A percentile compares a stretch with the other conserved stretches of the same genome.
These are phyloP conservation scores for Isoperla grammatica DNA, from an alignment of 2,888 invertebrate genomes.

Conservation along the genomic window DNA sequence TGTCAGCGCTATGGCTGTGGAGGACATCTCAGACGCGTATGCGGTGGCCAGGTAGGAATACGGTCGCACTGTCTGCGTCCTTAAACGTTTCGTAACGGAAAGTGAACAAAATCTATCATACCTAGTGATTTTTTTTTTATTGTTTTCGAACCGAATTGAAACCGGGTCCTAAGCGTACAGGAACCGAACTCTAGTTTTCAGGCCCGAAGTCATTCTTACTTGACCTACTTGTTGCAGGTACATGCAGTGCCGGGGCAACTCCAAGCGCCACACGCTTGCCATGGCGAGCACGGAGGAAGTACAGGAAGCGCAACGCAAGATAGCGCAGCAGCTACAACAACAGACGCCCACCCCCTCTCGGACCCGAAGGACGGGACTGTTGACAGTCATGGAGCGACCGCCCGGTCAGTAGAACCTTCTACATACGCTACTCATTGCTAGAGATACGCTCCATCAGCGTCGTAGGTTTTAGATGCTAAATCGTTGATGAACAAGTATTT, in stretches of 20 bases:
- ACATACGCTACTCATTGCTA: no score
- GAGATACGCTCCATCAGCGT: conserved; percentile 4
- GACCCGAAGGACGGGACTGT: conserved; percentile 72
- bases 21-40: conserved; percentile 49
- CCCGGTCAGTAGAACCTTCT: conserved; percentile 58
- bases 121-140: no score
- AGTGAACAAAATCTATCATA: no score
- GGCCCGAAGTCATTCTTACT: no score
- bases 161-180: no score
- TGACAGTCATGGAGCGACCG: conserved; percentile 80
- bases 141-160: no score
- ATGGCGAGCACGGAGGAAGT: conserved; percentile 57
- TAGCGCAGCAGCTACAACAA: conserved; percentile 41
- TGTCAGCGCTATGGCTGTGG: conserved; percentile 35
- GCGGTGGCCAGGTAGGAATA: conserved; percentile 50
- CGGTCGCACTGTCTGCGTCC: no score
- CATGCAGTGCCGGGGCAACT: conserved; percentile 67
- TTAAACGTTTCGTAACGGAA: no score
- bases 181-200: no score
- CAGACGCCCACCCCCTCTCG: conserved; percentile 45
- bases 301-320: conserved; percentile 48
- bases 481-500: not conserved
- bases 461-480: no score
- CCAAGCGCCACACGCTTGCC: conserved; percentile 73
- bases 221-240: no score